Base-by-base conservation (phyloP, 1,140 invertebrate species). In the Trichonephila clavata region DNA sequence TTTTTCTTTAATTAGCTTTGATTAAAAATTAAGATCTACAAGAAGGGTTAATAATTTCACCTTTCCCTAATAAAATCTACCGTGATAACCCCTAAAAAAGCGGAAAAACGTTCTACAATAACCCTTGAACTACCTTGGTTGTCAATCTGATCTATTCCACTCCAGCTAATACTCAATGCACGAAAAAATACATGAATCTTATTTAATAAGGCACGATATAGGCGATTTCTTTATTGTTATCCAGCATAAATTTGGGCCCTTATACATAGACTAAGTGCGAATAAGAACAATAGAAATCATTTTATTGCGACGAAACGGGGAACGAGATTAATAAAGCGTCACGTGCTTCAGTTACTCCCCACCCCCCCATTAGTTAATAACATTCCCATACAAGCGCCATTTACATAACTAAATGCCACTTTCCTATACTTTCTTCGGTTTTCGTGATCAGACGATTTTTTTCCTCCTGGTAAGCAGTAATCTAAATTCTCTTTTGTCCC, bases 401-500 rank as follows among this genome's bases (percentile, higher is more conserved):
- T 71, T 71, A 71, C 68, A 24, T 71, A 71, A 71, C 24, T 14
- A 32, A 71, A 24, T 24, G 24, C 27, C 24, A 71, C 16, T 77
- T 68, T 68, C 65, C 65, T 68, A 24, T 68, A 77, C 71, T 77
- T 77, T 77, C 71, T 39, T 8, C 27, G 24, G 27, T 27, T 32
- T 77, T 77, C 71, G 71, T 77, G 71, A 77, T 14, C 32, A 39
- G 32, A 77, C 1, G 71, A 77, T 39, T 77, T 77, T 32, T 68
- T 68, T 32, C 16, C 32, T 77, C 39, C 27, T 16, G 27, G 71
- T 77, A 32, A 32, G 71, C 71, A 39, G 71, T 77, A 77, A 77
- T 77, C 71, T 77, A 77, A 77, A 77, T 77, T 77, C 71, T 27
- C 71, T 77, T 77, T 77, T 77, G 71, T 77, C 71, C 71, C 71